Base-by-base conservation (phyloP, 2,797 vertebrate genomes). In the Phataginus tricuspis region DNA sequence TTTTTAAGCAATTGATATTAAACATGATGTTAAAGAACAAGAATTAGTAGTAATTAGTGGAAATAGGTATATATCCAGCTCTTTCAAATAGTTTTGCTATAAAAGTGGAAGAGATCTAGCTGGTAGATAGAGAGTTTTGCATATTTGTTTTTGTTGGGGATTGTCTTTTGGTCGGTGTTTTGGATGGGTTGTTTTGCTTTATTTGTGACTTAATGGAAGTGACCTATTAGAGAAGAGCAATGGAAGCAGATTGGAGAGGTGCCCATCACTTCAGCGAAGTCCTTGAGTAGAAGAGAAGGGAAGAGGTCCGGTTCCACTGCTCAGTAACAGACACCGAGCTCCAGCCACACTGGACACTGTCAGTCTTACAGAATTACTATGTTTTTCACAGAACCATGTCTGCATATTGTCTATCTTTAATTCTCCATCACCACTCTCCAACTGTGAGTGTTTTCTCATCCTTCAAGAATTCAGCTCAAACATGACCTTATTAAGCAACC, bases 381-480 rank as follows among this genome's bases (percentile, higher is more conserved):
- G 4, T 55, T n/a, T 80, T 79, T 95, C 37, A 31, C 34, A 39
- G 8, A 57, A 80, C 25, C 25, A 3, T 23, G 83, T 19, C 31
- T 75, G 3, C 8, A 7, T 29, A 29, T 15, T 29, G 18, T 51
- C 18, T 86, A 18, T 27, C 71, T 89, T 79, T 69, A 74, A 18
- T 69, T 75, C 23, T 87, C 15, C 55, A 31, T 39, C 4, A 9
- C 15, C 27, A 39, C 11, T 19, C 14, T 88, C 74, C 21, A 34
- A 21, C 14, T 72, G 37, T 61, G 80, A 19, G 39, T 57, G 51
- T 61, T 29, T 87, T 84, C 37, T 95, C 57, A 4, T 78, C 34
- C 37, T 80, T 91, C 37, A 92, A 92, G 31, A 95, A 74, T 84
- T 84, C 61, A 66, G 21, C 13, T 86, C 15, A 85, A 91, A 57